These are phyloP conservation scores for Cryptoprocta ferox DNA, from an alignment of 2,797 vertebrate species.

Conservation along the genomic window DNA sequence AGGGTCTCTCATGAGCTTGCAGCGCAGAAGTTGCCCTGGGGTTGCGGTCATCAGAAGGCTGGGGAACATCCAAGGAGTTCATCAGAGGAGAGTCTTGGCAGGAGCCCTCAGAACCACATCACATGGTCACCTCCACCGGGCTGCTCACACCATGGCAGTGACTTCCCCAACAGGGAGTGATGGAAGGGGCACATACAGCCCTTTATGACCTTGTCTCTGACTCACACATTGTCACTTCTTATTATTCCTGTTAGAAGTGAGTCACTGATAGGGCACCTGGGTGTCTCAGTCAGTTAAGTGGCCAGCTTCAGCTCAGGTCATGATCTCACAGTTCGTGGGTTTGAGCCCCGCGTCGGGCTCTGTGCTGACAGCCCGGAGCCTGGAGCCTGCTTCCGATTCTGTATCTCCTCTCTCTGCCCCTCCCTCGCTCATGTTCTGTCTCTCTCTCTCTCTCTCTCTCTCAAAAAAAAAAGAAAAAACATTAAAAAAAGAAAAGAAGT, in stretches of 20 bases:
- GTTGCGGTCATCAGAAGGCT: not conserved
- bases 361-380: too few species aligned
- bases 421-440: too few species aligned
- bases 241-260: not conserved
- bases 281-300: too few species aligned
- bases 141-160: not conserved
- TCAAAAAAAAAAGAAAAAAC: too few species aligned
- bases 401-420: too few species aligned
- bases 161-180: not conserved
- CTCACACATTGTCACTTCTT: not conserved
- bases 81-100: not conserved
- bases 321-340: too few species aligned
- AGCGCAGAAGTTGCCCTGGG: not conserved
- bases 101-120: not conserved
- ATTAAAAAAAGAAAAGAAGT: too few species aligned
- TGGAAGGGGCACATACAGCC: not conserved
- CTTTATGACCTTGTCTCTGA: not conserved
- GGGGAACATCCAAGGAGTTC: not conserved
- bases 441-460: too few species aligned
- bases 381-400: too few species aligned
- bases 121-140: not conserved
- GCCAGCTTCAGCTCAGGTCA: too few species aligned
- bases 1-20: not conserved
- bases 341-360: too few species aligned
- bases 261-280: too few species aligned